A percentile compares a stretch with the other conserved stretches of the same genome.
Evolutionary conservation across 1,140 invertebrate species (phyloP).

Genomic region (Drosophila hydei): DNA sequence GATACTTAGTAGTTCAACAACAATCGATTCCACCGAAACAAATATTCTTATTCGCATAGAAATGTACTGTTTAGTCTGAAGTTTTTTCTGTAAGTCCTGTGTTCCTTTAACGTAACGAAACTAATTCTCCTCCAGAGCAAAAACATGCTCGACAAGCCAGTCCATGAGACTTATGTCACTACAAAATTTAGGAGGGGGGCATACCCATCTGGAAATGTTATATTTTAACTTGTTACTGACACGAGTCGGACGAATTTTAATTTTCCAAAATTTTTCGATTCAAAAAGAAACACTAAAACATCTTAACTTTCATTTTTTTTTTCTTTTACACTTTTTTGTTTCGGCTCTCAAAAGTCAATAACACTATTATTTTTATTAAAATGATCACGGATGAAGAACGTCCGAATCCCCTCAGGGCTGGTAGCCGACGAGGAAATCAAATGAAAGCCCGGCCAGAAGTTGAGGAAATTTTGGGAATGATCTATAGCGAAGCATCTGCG

Average conservation of each 20-base stretch:
- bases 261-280: not conserved
- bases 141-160: too few relatives aligned
- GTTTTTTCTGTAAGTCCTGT: not conserved
- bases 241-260: not conserved
- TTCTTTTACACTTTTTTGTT: not conserved
- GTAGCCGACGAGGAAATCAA: not conserved
- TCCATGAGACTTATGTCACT: too few relatives aligned
- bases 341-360: not conserved
- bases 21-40: too few relatives aligned
- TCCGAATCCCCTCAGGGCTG: not conserved
- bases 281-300: not conserved
- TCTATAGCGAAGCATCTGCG: not conserved
- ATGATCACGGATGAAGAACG: not conserved
- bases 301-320: not conserved
- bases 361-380: too few relatives aligned
- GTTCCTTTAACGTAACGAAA: not conserved
- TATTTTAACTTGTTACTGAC: slow-evolving; percentile 2
- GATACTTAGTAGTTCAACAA: too few relatives aligned
- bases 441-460: not conserved
- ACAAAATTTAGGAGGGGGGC: too few relatives aligned
- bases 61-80: too few relatives aligned
- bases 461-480: not conserved
- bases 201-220: too few relatives aligned
- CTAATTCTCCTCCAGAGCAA: too few relatives aligned
- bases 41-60: too few relatives aligned